phyloP scores from a whole-genome alignment of 2,888 invertebrate species.

The Gibbula magus region DNA sequence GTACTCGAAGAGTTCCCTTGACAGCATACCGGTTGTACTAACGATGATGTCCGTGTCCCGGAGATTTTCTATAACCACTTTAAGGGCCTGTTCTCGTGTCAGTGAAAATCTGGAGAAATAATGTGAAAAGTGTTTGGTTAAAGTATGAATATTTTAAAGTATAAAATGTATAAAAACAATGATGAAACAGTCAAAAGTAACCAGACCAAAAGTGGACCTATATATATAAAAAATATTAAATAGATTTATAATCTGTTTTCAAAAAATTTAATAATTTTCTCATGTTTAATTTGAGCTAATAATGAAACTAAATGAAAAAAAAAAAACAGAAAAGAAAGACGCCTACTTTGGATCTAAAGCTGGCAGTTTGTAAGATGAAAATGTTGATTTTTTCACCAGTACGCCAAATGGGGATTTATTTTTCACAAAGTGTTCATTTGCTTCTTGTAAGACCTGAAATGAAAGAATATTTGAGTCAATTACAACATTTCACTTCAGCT shows the following conservation, averaged over 20 bases:
- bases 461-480: background rate
- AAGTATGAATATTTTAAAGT: too few species aligned
- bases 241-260: background rate
- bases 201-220: too few species aligned
- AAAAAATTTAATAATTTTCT: too few species aligned
- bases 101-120: slow-evolving; percentile 58
- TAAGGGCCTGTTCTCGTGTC: slow-evolving; percentile 73
- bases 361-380: slow-evolving; percentile 72
- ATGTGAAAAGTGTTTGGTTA: background rate
- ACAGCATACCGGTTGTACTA: slow-evolving; percentile 76
- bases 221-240: background rate
- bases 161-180: too few species aligned
- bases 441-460: slow-evolving; percentile 71
- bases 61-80: slow-evolving; percentile 68
- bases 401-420: slow-evolving; percentile 75
- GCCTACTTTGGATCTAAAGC: background rate
- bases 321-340: background rate
- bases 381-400: slow-evolving; percentile 75
- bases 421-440: slow-evolving; percentile 74
- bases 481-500: too few species aligned
- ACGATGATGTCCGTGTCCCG: slow-evolving; percentile 74
- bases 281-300: too few species aligned
- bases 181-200: too few species aligned
- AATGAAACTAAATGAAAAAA: too few species aligned
- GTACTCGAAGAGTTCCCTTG: slow-evolving; percentile 76